phyloP scores from a whole-genome alignment of 2,797 vertebrate species.

The Sternotherus odoratus region DNA sequence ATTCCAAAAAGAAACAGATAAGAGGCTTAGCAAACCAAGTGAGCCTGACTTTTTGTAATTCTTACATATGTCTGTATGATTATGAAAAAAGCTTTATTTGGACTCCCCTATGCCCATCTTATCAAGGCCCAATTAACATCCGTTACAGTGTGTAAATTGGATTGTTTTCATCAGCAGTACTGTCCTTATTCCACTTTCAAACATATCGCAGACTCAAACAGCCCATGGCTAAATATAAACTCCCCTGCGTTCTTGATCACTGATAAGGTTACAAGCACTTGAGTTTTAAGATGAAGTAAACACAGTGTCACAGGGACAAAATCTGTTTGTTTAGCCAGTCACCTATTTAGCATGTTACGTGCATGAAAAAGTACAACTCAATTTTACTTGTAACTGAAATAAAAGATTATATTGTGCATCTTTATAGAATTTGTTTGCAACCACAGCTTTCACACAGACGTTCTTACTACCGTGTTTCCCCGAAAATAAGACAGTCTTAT shows the following conservation, averaged over 20 bases:
- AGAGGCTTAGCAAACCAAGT: neutral
- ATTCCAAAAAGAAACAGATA: neutral
- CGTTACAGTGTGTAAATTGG: neutral
- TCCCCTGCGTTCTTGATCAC: neutral
- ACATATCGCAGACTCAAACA: neutral
- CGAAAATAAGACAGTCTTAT: too few species aligned
- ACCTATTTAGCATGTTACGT: neutral
- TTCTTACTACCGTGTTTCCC: too few species aligned
- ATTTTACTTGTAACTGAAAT: neutral
- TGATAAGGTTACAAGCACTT: neutral
- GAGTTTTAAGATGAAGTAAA: constrained; percentile 8
- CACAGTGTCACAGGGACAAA: neutral
- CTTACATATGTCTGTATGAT: neutral
- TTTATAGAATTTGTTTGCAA: neutral
- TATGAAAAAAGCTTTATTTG: neutral
- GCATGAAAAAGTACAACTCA: neutral
- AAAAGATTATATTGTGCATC: neutral
- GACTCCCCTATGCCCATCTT: neutral
- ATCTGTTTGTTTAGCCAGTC: neutral
- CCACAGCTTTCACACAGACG: neutral
- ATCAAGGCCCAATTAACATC: neutral
- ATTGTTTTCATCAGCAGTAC: neutral
- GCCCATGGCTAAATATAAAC: neutral
- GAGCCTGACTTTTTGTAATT: neutral
- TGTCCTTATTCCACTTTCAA: constrained; percentile 12